These are phyloP conservation scores for Apamea epomidion DNA, from an alignment of 2,888 invertebrate species.

Conservation along the genomic window DNA sequence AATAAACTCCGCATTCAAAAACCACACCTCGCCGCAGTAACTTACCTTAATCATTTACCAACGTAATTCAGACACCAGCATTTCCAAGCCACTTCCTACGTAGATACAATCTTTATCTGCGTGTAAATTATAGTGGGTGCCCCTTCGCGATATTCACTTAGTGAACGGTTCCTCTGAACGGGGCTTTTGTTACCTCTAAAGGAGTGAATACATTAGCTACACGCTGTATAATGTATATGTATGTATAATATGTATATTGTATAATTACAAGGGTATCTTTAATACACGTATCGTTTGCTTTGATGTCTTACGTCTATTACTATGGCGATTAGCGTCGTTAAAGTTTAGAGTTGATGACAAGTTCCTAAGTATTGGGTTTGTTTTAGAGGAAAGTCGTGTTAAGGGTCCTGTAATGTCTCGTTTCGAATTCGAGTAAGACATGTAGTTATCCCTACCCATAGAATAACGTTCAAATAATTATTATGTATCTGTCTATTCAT, in stretches of 20 bases:
- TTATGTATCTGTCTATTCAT: not conserved
- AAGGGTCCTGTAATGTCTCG: not conserved
- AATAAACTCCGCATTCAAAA: not conserved
- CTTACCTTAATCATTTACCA: slow-evolving; percentile 23
- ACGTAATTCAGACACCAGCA: slow-evolving; percentile 33
- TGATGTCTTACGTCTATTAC: slow-evolving; percentile 57
- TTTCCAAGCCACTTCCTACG: slow-evolving; percentile 51
- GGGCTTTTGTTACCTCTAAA: slow-evolving; percentile 80
- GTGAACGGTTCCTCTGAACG: slow-evolving; percentile 75
- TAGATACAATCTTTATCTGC: slow-evolving; percentile 54
- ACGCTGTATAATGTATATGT: slow-evolving; percentile 15
- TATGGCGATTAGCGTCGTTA: slow-evolving; percentile 69
- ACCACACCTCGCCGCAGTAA: not conserved
- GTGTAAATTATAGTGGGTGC: slow-evolving; percentile 66
- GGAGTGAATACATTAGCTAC: slow-evolving; percentile 76
- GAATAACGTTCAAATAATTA: not conserved
- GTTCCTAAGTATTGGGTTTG: slow-evolving; percentile 34
- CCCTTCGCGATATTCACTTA: slow-evolving; percentile 78
- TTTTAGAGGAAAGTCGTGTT: slow-evolving; percentile 6
- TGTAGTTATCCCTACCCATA: not conserved
- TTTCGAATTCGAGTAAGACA: not conserved
- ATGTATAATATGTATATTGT: slow-evolving; percentile 32
- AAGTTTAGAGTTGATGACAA: slow-evolving; percentile 42
- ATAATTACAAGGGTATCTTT: slow-evolving; percentile 54
- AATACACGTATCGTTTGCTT: slow-evolving; percentile 63